phyloP scores from a whole-genome alignment of 2,113 vertebrate species.

The Egretta garzetta region DNA sequence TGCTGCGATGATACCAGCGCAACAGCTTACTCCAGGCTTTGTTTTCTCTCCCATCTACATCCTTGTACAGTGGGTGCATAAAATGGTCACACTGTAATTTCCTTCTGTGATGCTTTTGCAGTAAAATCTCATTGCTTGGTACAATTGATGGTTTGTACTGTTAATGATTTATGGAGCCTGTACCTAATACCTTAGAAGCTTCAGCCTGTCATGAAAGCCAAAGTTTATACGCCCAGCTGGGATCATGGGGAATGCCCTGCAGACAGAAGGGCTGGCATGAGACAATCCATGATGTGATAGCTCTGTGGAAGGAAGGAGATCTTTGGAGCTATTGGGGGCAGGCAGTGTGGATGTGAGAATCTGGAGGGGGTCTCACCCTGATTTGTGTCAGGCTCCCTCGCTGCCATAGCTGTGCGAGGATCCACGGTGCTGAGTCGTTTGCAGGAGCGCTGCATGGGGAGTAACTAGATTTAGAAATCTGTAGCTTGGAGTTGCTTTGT shows the following conservation, averaged over 20 bases:
- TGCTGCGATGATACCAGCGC: too few species aligned
- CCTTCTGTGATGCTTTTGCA: not conserved
- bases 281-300: accelerated
- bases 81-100: accelerated
- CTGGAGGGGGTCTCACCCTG: not conserved
- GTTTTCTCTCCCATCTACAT: accelerated
- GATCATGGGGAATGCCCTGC: not conserved
- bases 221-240: accelerated
- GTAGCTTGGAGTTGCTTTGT: slow-evolving; percentile 26
- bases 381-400: accelerated
- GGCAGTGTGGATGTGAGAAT: not conserved
- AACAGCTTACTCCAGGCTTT: not conserved
- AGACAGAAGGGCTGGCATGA: accelerated
- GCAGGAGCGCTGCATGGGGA: not conserved
- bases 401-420: accelerated
- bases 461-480: slow-evolving; percentile 8
- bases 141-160: not conserved
- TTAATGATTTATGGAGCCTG: not conserved
- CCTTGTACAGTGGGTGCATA: accelerated
- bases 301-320: not conserved
- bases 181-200: not conserved
- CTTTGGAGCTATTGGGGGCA: not conserved
- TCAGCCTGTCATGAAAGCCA: not conserved
- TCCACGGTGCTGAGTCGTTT: accelerated
- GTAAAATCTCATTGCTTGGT: accelerated